A percentile compares a stretch with the other conserved stretches of the same genome.
Conservation (phyloP, 2,888 invertebrate species). For the Griposia aprilina region DNA sequence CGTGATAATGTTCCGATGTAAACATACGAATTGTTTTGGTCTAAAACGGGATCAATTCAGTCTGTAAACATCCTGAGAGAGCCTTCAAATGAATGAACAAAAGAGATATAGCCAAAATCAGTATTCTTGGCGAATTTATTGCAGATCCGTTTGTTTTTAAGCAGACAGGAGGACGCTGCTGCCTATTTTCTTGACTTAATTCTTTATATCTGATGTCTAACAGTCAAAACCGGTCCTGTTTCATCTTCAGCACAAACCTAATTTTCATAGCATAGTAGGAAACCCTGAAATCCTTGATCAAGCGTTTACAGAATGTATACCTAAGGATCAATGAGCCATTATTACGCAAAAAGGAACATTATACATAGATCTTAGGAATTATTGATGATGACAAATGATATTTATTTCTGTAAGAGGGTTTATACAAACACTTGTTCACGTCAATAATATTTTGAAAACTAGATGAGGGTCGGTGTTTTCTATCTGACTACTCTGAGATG, state of each 20-base stretch:
- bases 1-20: slow-evolving; percentile 21
- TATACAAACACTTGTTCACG: too few species aligned
- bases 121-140: neutral
- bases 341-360: neutral
- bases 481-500: too few species aligned
- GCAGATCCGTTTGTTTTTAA: neutral
- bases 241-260: too few species aligned
- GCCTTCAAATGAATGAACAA: neutral
- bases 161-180: neutral
- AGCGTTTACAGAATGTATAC: too few species aligned
- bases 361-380: neutral
- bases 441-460: too few species aligned
- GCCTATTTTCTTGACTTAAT: neutral
- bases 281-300: too few species aligned
- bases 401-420: neutral
- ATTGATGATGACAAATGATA: too few species aligned
- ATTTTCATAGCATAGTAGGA: too few species aligned
- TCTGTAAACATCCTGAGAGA: neutral
- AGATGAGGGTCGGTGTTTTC: too few species aligned
- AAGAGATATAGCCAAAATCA: neutral
- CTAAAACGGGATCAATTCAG: neutral
- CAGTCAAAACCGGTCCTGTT: too few species aligned
- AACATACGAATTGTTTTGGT: slow-evolving; percentile 35
- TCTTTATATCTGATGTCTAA: neutral
- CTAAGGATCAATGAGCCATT: too few species aligned